Base-by-base conservation (phyloP, 1,140 invertebrate genomes). In the Drosophila lacertosa region DNA sequence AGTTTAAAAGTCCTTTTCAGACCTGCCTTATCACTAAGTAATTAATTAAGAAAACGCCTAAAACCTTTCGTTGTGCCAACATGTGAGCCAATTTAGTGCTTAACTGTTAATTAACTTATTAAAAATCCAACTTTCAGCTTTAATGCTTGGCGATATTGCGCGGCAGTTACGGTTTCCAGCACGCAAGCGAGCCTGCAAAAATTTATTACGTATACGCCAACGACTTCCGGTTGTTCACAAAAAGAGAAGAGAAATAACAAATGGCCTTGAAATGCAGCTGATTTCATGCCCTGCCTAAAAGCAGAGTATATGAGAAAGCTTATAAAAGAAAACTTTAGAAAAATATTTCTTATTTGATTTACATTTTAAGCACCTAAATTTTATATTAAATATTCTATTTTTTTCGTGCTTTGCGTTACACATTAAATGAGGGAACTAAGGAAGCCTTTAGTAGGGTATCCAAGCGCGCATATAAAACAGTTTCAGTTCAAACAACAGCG, bases 121-220 rank as follows among this genome's bases (percentile, higher is more conserved):
- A 59, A 71, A 71, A 71, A 71, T 66, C 54, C 32, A 13, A 37
- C 57, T 22, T 70, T 47, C 58, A 29, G 44, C 51, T 64, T 66
- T 59, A 59, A 66, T 59, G 62, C 53, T 59, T 48, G 9, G 47
- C 47, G 11, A 33, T 64, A 71, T 51, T 47, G 63, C 55, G 58
- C 40, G 29, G 33, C 64, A 64, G 67, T 59, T 70, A 78, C 68
- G 50, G 65, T 84, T 71, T 62, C 33, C 44, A 44, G 58, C 81
- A 84, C 82, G 81, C 82, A 74, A 84, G 42, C 64, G 50, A 63
- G 60, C 65, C 64, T 51, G 64, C 77, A 72, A 65, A 60, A 80
- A 84, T 77, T 63, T 86, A 84, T 84, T 86, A 86, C 82, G 81
- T 84, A 84, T 77, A 86, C 81, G 81, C 68, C 77, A 84, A 77